phyloP scores from a whole-genome alignment of 2,888 invertebrate genomes.

The Torymus auratus region DNA sequence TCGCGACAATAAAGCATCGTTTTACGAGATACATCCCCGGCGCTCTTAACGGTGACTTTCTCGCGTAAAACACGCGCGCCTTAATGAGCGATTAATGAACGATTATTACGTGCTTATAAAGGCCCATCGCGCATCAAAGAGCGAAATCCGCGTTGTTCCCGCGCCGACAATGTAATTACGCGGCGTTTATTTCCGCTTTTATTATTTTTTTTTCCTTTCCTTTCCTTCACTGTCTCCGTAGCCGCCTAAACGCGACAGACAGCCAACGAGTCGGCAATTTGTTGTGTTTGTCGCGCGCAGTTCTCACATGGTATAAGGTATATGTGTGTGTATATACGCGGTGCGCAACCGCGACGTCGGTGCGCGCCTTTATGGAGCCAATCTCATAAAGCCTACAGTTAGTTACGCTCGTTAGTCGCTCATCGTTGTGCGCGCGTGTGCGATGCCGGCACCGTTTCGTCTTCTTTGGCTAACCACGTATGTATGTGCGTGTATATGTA shows the following conservation, averaged over 20 bases:
- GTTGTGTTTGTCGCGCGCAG: constrained; percentile 12
- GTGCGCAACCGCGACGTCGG: not conserved
- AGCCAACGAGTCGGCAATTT: constrained; percentile 27
- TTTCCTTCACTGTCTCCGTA: no score
- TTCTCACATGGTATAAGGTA: constrained; percentile 29
- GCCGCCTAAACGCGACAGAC: constrained; percentile 11
- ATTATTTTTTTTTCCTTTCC: constrained; percentile 10
- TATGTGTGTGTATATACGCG: no score
- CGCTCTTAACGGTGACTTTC: constrained; percentile 33
- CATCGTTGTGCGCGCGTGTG: not conserved
- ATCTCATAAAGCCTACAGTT: constrained; percentile 63
- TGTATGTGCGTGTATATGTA: no score
- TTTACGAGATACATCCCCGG: constrained; percentile 13
- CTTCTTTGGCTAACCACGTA: no score
- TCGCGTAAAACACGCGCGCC: constrained; percentile 17
- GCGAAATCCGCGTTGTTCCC: no score
- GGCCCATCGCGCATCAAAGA: not conserved
- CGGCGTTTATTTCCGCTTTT: constrained; percentile 47
- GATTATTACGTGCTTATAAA: constrained; percentile 29
- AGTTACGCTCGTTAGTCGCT: constrained; percentile 68
- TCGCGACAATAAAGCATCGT: constrained; percentile 24
- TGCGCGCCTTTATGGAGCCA: constrained; percentile 34
- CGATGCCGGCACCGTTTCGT: no score
- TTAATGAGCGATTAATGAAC: constrained; percentile 53
- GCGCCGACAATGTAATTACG: constrained; percentile 28